Evolutionary conservation across 2,797 vertebrate species (phyloP).

Genomic region (Crax fasciolata): DNA sequence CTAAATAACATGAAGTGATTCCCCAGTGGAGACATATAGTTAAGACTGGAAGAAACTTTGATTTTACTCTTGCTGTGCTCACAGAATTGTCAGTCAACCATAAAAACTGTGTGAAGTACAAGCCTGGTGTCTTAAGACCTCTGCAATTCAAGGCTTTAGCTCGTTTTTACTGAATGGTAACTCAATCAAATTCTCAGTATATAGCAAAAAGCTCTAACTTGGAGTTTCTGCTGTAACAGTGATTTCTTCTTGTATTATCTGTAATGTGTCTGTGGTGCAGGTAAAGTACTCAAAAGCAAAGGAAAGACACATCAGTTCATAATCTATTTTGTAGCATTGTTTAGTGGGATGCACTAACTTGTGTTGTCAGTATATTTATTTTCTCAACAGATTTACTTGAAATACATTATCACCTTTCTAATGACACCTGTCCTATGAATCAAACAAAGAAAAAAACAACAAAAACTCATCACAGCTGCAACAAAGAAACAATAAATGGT

Average conservation of each 20-base stretch:
- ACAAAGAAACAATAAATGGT: accelerated
- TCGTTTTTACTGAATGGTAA: neutral
- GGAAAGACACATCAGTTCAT: neutral
- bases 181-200: neutral
- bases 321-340: neutral
- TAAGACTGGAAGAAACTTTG: neutral
- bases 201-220: neutral
- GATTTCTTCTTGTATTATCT: neutral
- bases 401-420: neutral
- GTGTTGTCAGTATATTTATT: neutral
- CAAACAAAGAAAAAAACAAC: neutral
- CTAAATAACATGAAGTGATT: neutral
- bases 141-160: neutral
- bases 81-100: neutral
- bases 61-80: neutral
- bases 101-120: neutral
- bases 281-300: neutral
- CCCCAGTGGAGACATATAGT: neutral
- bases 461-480: neutral
- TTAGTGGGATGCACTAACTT: neutral
- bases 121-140: neutral
- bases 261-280: neutral
- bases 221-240: neutral
- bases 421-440: neutral
- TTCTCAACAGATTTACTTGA: neutral